These are phyloP conservation scores for Cancer borealis DNA, from an alignment of 2,888 invertebrate genomes.

Conservation along the genomic window DNA sequence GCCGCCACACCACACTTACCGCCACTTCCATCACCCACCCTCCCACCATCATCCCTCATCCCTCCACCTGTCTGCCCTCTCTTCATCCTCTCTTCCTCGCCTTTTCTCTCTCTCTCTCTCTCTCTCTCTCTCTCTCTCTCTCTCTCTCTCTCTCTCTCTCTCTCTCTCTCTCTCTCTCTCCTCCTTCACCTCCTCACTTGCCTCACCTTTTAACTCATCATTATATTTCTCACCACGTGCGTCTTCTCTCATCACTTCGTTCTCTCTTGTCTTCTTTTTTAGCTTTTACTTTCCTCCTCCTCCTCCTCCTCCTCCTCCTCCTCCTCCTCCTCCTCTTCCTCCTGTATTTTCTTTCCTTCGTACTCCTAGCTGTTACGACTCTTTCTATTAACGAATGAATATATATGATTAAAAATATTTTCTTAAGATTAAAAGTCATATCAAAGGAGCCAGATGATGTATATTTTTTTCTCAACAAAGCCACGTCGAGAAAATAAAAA, in stretches of 20 bases:
- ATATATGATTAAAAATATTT: background rate
- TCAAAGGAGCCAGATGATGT: background rate
- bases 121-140: too few relatives aligned
- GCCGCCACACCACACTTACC: background rate
- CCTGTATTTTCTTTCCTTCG: too few relatives aligned
- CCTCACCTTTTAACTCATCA: background rate
- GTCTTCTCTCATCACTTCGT: background rate
- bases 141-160: constrained; percentile 11
- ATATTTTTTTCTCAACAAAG: background rate
- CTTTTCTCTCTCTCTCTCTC: background rate
- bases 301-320: background rate
- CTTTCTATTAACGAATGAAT: background rate
- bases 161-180: background rate
- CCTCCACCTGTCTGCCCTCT: background rate
- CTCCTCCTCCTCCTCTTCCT: background rate
- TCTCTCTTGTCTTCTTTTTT: background rate
- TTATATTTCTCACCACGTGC: background rate
- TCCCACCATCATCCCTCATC: background rate
- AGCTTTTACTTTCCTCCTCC: background rate
- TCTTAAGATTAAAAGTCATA: background rate
- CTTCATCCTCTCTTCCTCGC: background rate
- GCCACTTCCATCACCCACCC: background rate
- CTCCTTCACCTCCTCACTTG: background rate
- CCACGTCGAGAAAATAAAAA: background rate
- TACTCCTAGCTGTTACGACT: background rate